Conservation (phyloP, 2,888 invertebrate genomes). For the Sinhomidia bicolor region DNA sequence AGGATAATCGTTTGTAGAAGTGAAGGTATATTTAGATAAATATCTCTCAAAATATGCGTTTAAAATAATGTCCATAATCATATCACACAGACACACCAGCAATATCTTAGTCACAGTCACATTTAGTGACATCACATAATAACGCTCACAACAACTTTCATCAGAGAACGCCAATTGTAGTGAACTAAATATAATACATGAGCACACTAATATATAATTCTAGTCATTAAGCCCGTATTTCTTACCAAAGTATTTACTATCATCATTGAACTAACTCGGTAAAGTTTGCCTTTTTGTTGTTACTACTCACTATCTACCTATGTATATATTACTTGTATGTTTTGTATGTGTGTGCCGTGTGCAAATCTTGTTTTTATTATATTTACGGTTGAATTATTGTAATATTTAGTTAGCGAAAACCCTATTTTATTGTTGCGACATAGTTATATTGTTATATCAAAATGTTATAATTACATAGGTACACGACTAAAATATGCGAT, state of each 20-base stretch:
- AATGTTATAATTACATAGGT: background rate
- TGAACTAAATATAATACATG: background rate
- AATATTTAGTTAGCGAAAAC: background rate
- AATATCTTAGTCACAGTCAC: slow-evolving; percentile 21
- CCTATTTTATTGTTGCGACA: slow-evolving; percentile 29
- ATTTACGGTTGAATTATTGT: background rate
- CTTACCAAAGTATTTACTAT: slow-evolving; percentile 59
- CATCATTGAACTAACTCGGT: too few relatives aligned
- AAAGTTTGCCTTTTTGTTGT: too few relatives aligned
- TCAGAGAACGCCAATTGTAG: background rate
- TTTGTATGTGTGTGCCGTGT: background rate
- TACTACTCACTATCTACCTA: too few relatives aligned
- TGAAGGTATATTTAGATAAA: background rate
- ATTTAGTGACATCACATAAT: slow-evolving; percentile 1
- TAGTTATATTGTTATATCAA: background rate
- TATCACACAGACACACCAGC: background rate
- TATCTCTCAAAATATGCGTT: background rate
- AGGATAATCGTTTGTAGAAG: background rate
- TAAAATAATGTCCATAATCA: background rate
- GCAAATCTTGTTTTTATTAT: slow-evolving; percentile 40
- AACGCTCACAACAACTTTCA: background rate
- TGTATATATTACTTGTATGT: too few relatives aligned
- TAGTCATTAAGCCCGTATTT: slow-evolving; percentile 71
- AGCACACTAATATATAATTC: background rate
- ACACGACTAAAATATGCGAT: background rate